Conservation (phyloP, 2,113 vertebrate species). For the Ancistrus triradiatus region DNA sequence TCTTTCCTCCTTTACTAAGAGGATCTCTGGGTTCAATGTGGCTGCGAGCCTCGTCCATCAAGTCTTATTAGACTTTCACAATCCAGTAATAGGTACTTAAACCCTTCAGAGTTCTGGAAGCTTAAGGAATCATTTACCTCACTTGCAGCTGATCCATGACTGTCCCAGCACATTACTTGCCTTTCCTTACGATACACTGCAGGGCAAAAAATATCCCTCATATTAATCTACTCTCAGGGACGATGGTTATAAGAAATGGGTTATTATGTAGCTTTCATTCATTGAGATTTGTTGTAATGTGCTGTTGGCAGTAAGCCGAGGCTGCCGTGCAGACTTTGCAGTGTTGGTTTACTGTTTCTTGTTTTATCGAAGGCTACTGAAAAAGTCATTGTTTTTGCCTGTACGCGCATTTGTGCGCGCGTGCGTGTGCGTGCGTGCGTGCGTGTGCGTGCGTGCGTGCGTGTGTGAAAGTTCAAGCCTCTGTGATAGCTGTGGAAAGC, state of each 20-base stretch:
- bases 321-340: conserved; percentile 2
- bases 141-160: neutral
- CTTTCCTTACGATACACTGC: no score
- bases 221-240: no score
- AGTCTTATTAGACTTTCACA: conserved; percentile 36
- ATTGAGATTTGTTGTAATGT: neutral
- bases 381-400: conserved; percentile 20
- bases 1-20: conserved; percentile 25
- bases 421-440: conserved; percentile 21
- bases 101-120: no score
- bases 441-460: conserved; percentile 23
- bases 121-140: neutral
- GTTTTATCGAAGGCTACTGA: conserved; percentile 22
- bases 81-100: conserved; percentile 44
- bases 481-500: conserved; percentile 39
- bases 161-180: neutral
- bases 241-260: neutral
- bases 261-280: conserved; percentile 6
- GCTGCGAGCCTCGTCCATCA: conserved; percentile 32
- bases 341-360: conserved; percentile 17
- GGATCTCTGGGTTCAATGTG: conserved; percentile 27
- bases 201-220: no score
- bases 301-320: neutral
- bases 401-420: conserved; percentile 5
- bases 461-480: conserved; percentile 38